These are phyloP conservation scores for Hedychridium roseum DNA, from an alignment of 2,888 invertebrate genomes.

Conservation along the genomic window DNA sequence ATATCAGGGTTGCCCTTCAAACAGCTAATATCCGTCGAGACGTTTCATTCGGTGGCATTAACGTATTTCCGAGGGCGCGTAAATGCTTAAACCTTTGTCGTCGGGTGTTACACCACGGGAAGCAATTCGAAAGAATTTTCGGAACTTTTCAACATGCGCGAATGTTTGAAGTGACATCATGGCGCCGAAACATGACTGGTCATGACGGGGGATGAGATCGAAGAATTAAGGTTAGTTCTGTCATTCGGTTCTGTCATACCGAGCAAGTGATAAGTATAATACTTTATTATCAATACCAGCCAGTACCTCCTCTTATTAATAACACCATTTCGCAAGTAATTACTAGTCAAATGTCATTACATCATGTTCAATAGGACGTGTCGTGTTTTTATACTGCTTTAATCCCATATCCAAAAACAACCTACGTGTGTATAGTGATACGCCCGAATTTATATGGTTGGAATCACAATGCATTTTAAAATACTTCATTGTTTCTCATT, in stretches of 20 bases:
- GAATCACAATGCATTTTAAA: not conserved
- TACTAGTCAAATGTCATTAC: no score
- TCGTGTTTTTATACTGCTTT: no score
- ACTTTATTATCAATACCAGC: no score
- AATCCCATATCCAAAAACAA: no score
- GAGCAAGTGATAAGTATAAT: no score
- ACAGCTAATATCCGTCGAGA: slow-evolving; percentile 11
- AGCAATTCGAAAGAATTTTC: slow-evolving; percentile 24
- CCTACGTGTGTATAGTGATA: no score
- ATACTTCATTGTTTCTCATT: slow-evolving; percentile 6
- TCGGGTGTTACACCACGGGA: slow-evolving; percentile 9
- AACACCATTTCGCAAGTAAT: no score
- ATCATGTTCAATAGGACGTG: no score
- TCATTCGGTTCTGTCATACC: no score
- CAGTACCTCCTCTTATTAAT: no score
- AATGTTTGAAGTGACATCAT: slow-evolving; percentile 55
- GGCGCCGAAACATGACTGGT: slow-evolving; percentile 56
- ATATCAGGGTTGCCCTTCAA: slow-evolving; percentile 14
- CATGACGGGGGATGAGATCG: slow-evolving; percentile 43
- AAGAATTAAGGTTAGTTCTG: slow-evolving; percentile 52
- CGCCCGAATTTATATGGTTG: no score
- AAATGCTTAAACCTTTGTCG: slow-evolving; percentile 9
- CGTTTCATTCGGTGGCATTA: slow-evolving; percentile 4
- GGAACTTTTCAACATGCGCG: slow-evolving; percentile 42
- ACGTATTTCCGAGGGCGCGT: slow-evolving; percentile 2